Evolutionary conservation across 2,113 vertebrate genomes (phyloP).

Genomic region (Phrynosoma blainvillii): DNA sequence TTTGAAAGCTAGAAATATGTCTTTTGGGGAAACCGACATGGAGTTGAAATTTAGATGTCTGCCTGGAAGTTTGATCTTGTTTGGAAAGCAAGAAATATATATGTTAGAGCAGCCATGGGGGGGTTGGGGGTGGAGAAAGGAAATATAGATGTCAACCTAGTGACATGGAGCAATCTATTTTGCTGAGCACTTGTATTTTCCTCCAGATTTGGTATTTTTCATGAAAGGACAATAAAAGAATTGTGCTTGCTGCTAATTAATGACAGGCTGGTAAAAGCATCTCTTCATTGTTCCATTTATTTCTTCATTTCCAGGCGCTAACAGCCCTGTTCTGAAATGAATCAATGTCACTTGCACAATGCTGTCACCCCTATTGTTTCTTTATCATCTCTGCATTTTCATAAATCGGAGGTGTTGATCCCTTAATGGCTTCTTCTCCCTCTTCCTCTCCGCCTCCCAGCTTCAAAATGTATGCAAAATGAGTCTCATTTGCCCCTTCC

Average conservation of each 20-base stretch:
- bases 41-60: conserved; percentile 48
- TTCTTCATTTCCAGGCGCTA: conserved; percentile 85
- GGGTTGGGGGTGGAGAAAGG: conserved; percentile 50
- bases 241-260: conserved; percentile 92
- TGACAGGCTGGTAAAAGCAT: conserved; percentile 87
- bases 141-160: conserved; percentile 81
- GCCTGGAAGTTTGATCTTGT: conserved; percentile 65
- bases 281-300: conserved; percentile 87
- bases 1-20: conserved; percentile 23
- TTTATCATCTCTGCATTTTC: conserved; percentile 94
- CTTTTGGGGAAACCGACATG: conserved; percentile 51
- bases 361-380: conserved; percentile 86
- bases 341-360: conserved; percentile 88
- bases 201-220: conserved; percentile 86
- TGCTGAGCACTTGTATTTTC: conserved; percentile 82
- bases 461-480: conserved; percentile 78
- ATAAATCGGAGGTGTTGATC: conserved; percentile 96
- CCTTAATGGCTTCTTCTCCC: conserved; percentile 81
- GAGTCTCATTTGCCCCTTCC: conserved; percentile 74
- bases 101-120: conserved; percentile 66
- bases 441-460: neutral
- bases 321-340: conserved; percentile 85
- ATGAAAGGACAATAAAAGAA: conserved; percentile 88
- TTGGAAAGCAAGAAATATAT: conserved; percentile 62
- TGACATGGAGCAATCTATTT: conserved; percentile 80